These are phyloP conservation scores for Caiman crocodilus DNA, from an alignment of 2,797 vertebrate species.

Conservation along the genomic window DNA sequence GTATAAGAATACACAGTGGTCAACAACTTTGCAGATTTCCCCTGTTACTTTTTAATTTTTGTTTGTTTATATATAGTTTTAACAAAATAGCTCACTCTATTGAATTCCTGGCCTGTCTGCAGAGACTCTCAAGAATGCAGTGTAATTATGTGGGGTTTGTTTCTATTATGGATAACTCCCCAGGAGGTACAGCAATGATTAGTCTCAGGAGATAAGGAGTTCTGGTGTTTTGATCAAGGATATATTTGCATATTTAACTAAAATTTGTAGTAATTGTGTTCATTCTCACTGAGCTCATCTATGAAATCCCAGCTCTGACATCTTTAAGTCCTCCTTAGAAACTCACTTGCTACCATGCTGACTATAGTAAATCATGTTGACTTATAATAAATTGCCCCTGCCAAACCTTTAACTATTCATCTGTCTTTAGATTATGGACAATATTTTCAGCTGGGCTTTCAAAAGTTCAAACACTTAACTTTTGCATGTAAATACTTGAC, in stretches of 20 bases:
- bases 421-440: background rate
- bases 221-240: background rate
- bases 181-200: background rate
- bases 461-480: background rate
- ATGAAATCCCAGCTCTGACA: background rate
- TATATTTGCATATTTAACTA: background rate
- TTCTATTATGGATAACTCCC: conserved; percentile 3
- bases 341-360: background rate
- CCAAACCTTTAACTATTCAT: background rate
- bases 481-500: accelerated
- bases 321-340: background rate
- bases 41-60: background rate
- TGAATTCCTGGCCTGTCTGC: background rate
- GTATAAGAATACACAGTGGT: background rate
- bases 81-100: background rate
- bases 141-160: background rate
- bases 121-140: background rate
- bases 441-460: background rate
- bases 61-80: conserved; percentile 10
- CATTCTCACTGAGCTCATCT: background rate
- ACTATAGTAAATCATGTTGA: background rate
- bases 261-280: background rate
- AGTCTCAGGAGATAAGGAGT: background rate
- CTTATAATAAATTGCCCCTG: background rate
- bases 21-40: background rate